A percentile compares a stretch with the other conserved stretches of the same genome.
Conservation (phyloP, 2,797 vertebrate species). For the Catharus ustulatus region DNA sequence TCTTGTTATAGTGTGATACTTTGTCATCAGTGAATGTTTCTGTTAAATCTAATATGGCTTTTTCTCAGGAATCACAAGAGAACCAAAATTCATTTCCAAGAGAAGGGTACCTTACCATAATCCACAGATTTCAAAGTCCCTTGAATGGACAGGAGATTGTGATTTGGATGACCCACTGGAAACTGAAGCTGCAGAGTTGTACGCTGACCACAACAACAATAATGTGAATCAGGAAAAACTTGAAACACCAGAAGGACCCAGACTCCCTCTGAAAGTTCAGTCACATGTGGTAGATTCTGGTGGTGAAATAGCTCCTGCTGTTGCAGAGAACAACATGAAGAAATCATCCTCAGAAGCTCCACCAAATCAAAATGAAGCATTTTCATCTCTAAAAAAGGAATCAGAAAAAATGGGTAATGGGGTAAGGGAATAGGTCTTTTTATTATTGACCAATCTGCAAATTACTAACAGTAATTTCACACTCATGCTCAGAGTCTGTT, state of each 20-base stretch:
- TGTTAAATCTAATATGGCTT: background rate
- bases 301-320: conserved; percentile 32
- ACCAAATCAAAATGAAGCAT: conserved; percentile 3
- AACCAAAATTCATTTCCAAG: conserved; percentile 86
- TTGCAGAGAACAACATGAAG: conserved; percentile 42
- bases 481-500: background rate
- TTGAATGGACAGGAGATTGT: conserved; percentile 77
- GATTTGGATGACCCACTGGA: conserved; percentile 20
- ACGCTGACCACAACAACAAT: conserved; percentile 5
- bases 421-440: conserved; percentile 46
- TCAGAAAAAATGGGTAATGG: conserved; percentile 39
- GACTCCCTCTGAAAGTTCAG: conserved; percentile 48
- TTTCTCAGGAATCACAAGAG: conserved; percentile 81
- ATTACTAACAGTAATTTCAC: background rate
- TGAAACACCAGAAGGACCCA: conserved; percentile 65
- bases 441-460: background rate
- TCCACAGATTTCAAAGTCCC: conserved; percentile 80
- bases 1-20: background rate
- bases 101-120: conserved; percentile 77
- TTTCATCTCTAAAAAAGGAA: conserved; percentile 11
- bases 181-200: conserved; percentile 39
- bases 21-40: background rate
- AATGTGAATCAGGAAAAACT: conserved; percentile 58
- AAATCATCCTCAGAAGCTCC: background rate
- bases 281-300: conserved; percentile 46